Evolutionary conservation across 2,113 vertebrate genomes (phyloP).

Genomic region (Rhea americana): DNA sequence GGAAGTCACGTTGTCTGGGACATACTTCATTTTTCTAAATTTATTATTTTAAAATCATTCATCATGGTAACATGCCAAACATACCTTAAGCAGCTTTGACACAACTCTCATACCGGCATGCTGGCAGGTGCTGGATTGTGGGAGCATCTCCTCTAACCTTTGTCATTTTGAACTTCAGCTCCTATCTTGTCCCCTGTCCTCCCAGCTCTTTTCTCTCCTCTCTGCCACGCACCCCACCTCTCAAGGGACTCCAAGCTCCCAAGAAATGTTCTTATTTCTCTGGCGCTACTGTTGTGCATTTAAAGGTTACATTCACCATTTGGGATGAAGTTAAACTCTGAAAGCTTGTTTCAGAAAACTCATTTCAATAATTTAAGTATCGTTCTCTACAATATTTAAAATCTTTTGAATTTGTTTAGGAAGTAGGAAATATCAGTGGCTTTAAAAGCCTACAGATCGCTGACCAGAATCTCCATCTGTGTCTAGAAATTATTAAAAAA

Average conservation of each 20-base stretch:
- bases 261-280: accelerated
- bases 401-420: neutral
- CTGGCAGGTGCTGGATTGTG: neutral
- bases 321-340: neutral
- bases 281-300: neutral
- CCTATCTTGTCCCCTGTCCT: neutral
- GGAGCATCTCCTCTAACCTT: neutral
- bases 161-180: neutral
- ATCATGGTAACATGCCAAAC: neutral
- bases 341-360: neutral
- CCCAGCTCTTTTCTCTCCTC: no score
- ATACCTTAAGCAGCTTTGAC: neutral
- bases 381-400: neutral
- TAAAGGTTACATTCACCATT: accelerated
- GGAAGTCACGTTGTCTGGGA: neutral
- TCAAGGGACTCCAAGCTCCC: neutral
- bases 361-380: neutral
- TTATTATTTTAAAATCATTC: neutral
- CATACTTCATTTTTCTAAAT: neutral
- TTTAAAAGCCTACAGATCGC: neutral
- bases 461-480: neutral
- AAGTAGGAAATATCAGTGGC: neutral
- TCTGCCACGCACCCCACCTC: neutral
- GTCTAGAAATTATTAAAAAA: neutral
- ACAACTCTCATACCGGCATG: accelerated